phyloP scores from a whole-genome alignment of 2,797 vertebrate genomes.

The Geotria australis region DNA sequence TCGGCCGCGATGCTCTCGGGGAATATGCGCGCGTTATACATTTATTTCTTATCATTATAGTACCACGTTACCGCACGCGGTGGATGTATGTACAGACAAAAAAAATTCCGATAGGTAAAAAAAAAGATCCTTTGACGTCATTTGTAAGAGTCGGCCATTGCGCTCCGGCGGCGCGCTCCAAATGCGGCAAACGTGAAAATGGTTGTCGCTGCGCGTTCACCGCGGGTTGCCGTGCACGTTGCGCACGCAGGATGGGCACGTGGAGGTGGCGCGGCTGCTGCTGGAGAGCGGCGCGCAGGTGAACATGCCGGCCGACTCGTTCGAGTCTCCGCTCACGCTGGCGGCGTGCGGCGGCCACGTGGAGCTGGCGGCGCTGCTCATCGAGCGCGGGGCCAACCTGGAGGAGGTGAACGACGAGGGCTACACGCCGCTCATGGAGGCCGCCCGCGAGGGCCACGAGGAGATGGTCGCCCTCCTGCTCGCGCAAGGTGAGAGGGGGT shows the following conservation, averaged over 20 bases:
- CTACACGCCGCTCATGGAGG: slow-evolving; percentile 95
- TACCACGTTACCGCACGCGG: no score
- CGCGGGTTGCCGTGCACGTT: no score
- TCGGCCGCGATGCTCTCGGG: no score
- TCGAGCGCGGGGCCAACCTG: slow-evolving; percentile 85
- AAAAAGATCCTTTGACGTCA: no score
- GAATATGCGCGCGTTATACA: no score
- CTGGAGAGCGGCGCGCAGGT: slow-evolving; percentile 96
- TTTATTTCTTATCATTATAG: no score
- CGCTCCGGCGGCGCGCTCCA: no score
- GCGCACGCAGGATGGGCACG: slow-evolving; percentile 74
- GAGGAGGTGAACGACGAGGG: slow-evolving; percentile 98
- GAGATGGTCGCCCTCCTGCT: slow-evolving; percentile 92
- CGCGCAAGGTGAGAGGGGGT: slow-evolving; percentile 52
- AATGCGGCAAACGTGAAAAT: no score
- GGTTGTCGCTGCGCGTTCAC: no score
- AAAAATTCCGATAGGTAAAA: no score
- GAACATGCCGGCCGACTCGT: slow-evolving; percentile 96
- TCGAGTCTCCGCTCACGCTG: slow-evolving; percentile 78
- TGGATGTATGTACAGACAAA: no score
- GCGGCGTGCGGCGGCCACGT: slow-evolving; percentile 91
- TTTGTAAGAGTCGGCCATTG: no score
- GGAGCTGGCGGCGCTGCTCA: slow-evolving; percentile 71
- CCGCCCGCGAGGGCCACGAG: slow-evolving; percentile 85
- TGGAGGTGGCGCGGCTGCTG: slow-evolving; percentile 84